Percentiles rank a stretch among this genome's conserved stretches.
These are phyloP conservation scores for Lepilemur septentrionalis DNA, from an alignment of 2,797 vertebrate genomes.

Conservation along the genomic window DNA sequence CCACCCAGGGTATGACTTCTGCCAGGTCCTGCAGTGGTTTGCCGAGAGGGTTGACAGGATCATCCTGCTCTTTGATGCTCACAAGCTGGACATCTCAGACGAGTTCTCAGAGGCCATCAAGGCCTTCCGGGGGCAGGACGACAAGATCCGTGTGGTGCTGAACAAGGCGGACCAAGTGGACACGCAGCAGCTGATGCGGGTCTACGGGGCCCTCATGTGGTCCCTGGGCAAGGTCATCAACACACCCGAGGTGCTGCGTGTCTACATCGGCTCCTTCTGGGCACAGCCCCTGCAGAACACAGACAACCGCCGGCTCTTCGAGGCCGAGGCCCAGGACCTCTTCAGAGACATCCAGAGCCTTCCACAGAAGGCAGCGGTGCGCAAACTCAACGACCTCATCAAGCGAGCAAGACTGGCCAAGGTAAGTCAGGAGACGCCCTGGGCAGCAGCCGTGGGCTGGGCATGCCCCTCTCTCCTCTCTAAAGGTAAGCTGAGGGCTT, in stretches of 20 bases:
- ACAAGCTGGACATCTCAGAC: conserved; percentile 98
- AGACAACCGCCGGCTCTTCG: conserved; percentile 94
- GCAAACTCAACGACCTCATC: conserved; percentile 98
- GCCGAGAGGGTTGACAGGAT: conserved; percentile 96
- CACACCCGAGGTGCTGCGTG: conserved; percentile 95
- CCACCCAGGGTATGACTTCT: conserved; percentile 93
- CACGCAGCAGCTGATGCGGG: conserved; percentile 97
- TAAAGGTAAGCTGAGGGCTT: neutral
- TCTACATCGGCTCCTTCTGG: conserved; percentile 98
- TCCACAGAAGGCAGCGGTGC: conserved; percentile 94
- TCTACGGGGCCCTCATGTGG: conserved; percentile 99
- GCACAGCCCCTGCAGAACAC: conserved; percentile 95
- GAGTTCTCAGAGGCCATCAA: conserved; percentile 98
- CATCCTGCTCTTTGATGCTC: conserved; percentile 97
- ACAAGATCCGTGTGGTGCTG: conserved; percentile 97
- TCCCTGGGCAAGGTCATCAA: conserved; percentile 98
- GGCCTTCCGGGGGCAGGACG: conserved; percentile 96
- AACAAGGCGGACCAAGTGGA: conserved; percentile 99
- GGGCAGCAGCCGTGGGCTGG: neutral
- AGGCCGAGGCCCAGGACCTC: conserved; percentile 95
- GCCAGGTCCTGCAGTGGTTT: conserved; percentile 97
- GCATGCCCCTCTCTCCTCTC: neutral
- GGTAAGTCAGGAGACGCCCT: conserved; percentile 82
- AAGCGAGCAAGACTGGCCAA: conserved; percentile 96
- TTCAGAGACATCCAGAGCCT: conserved; percentile 96